Evolutionary conservation across 92 coral and sea anemone genomes (phyloP).

Genomic region (Epizoanthus scotinus): DNA sequence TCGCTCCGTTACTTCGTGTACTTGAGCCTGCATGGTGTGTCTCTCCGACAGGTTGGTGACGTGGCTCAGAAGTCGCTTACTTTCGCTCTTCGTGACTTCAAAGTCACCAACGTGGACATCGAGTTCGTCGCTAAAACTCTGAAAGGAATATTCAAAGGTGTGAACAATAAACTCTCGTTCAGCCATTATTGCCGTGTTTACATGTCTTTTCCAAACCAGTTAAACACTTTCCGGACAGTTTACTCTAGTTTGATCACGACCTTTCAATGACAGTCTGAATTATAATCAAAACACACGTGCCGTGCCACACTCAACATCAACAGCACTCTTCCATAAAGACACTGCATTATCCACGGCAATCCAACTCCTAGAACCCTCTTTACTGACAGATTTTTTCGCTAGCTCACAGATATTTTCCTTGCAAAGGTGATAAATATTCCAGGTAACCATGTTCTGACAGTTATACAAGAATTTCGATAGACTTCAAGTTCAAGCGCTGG

Average conservation of each 20-base stretch:
- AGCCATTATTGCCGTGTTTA: conserved; percentile 46
- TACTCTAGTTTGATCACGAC: neutral
- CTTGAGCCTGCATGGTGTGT: conserved; percentile 61
- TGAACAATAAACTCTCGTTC: conserved; percentile 61
- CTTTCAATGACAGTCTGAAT: neutral
- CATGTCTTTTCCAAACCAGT: conserved; percentile 8
- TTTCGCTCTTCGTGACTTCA: conserved; percentile 76
- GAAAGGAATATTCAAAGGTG: conserved; percentile 78
- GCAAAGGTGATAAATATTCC: neutral
- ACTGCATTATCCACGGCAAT: neutral
- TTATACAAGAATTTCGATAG: neutral
- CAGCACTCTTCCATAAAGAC: neutral
- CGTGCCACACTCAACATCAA: neutral
- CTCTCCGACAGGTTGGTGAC: conserved; percentile 66
- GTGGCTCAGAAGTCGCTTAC: conserved; percentile 68
- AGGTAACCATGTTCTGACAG: conserved; percentile 49
- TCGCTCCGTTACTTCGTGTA: conserved; percentile 69
- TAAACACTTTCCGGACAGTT: neutral
- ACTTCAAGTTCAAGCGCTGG: neutral
- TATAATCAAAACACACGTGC: conserved; percentile 11
- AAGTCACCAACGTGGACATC: conserved; percentile 80
- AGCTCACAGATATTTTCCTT: neutral
- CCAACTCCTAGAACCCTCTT: neutral
- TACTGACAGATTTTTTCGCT: neutral
- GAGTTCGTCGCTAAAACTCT: conserved; percentile 92